Evolutionary conservation across 2,113 vertebrate species (phyloP), one percentile per base, ranked within the genome.

Genomic region (Caranx melampygus): DNA sequence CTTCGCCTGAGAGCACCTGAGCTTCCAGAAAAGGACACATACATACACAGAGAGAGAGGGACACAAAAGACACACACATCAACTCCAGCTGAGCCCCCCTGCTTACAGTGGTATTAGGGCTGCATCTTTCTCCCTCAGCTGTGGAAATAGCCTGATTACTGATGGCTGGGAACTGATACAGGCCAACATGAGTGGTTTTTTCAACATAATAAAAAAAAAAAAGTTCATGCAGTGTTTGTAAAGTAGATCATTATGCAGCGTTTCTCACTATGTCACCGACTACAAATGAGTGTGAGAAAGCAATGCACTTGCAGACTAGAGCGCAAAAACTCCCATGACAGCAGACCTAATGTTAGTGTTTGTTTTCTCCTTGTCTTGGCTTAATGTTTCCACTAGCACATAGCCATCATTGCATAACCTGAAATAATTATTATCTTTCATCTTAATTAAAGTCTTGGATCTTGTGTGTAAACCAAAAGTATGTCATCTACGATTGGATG

Each of bases 1-100:
- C 78, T 88, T 85, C 45, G 59, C 88, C 78, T 88, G 79, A 80
- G 80, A 91, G 82, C 90, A 87, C 88, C 88, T 89, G 89, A 89
- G 91, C 87, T 92, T 81, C 73, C 64, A 84, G 76, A 71, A 76
- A 75, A 78, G 61, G 62, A 78, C 67, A 75, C 51, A 63, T 4
- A 70, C 31, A 66, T 26, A 80, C 15, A 78, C 69, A 75, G 35
- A 69, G 18, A 52, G 10, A 52, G 10, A 78, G 14, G 57, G 12
- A 66, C 79, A 65, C 62, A 55, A 57, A 78, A 73, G 59, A 7
- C 26, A 54, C 54, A 69, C 71, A 64, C n/a, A 77, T 59, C 61
- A 34, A 49, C 73, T 78, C 70, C 89, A 89, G 85, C 88, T 89
- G 88, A 90, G 87, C 85, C 82, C 86, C 73, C 67, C 85, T 68